These are phyloP conservation scores for Salminus brasiliensis DNA, from an alignment of 2,113 vertebrate genomes.

Conservation along the genomic window DNA sequence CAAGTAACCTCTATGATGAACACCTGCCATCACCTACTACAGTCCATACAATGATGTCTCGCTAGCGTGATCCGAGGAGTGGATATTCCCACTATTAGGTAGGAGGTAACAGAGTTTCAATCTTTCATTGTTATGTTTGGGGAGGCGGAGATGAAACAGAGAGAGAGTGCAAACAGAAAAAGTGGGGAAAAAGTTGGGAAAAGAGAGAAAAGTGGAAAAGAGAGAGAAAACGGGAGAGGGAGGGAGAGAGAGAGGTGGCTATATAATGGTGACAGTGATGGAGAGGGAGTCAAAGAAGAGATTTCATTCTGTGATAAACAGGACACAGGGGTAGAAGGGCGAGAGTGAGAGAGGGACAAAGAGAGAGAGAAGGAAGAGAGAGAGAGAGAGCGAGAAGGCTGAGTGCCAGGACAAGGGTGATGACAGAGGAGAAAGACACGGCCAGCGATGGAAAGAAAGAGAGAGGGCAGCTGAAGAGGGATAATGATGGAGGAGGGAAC, in stretches of 20 bases:
- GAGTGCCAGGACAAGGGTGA: neutral
- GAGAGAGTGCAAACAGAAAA: neutral
- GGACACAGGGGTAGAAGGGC: neutral
- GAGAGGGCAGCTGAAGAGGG: neutral
- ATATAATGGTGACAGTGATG: slow-evolving; percentile 18
- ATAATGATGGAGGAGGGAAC: slow-evolving; percentile 2
- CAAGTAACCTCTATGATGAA: no score
- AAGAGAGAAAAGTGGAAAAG: neutral
- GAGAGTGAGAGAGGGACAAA: slow-evolving; percentile 8
- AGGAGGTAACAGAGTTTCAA: no score
- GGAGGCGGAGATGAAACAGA: no score
- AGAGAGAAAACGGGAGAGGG: neutral
- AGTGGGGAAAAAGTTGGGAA: neutral
- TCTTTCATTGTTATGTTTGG: no score
- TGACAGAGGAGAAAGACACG: slow-evolving; percentile 23
- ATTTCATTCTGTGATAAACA: slow-evolving; percentile 26
- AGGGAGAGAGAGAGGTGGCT: neutral
- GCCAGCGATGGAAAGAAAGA: slow-evolving; percentile 17
- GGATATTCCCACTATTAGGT: no score
- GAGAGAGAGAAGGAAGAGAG: neutral
- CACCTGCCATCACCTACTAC: no score
- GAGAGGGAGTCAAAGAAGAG: slow-evolving; percentile 20
- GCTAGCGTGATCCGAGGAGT: no score
- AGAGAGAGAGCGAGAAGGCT: slow-evolving; percentile 4
- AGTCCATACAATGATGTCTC: no score